Percentiles rank a stretch among this genome's conserved stretches.
Evolutionary conservation across 2,797 vertebrate genomes (phyloP).

Genomic region (Bradypodion ventrale): DNA sequence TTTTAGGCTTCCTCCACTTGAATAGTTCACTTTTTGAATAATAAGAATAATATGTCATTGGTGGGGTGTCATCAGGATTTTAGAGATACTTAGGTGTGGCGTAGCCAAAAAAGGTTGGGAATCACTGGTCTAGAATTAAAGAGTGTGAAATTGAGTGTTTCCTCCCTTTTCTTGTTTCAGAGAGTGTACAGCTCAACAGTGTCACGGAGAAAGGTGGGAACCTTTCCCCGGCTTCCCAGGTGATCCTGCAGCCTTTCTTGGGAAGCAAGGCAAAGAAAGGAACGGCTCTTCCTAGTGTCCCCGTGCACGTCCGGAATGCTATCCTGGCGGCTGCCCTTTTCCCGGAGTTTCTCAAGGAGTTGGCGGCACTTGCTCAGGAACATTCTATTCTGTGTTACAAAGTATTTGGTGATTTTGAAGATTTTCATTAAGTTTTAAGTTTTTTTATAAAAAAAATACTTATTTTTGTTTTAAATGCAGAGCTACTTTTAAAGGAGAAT

Average conservation of each 20-base stretch:
- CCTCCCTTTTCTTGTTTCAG: constrained; percentile 66
- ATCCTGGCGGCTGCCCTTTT: constrained; percentile 92
- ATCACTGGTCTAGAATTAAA: too few relatives aligned
- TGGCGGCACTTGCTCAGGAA: constrained; percentile 95
- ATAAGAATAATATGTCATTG: too few relatives aligned
- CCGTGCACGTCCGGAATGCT: constrained; percentile 83
- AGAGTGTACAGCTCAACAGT: constrained; percentile 65
- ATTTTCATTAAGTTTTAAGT: constrained; percentile 64
- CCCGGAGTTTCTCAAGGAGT: constrained; percentile 96
- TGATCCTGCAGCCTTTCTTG: constrained; percentile 73
- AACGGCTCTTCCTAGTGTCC: constrained; percentile 78
- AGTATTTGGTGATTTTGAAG: constrained; percentile 82
- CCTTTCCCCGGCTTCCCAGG: constrained; percentile 68
- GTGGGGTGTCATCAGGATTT: too few relatives aligned
- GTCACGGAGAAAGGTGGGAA: constrained; percentile 61
- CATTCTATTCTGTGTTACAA: constrained; percentile 92
- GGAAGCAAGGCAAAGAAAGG: constrained; percentile 73
- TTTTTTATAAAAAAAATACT: constrained; percentile 41
- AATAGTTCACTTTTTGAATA: too few relatives aligned
- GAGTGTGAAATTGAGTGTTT: not conserved
- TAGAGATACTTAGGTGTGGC: too few relatives aligned
- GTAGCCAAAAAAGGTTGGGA: too few relatives aligned
- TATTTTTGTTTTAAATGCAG: constrained; percentile 66
- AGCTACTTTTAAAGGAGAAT: constrained; percentile 70
- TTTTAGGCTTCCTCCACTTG: too few relatives aligned